Percentiles rank a stretch among this genome's conserved stretches.
Conservation (phyloP, 2,888 invertebrate genomes). For the Sabellastarte sp. region DNA sequence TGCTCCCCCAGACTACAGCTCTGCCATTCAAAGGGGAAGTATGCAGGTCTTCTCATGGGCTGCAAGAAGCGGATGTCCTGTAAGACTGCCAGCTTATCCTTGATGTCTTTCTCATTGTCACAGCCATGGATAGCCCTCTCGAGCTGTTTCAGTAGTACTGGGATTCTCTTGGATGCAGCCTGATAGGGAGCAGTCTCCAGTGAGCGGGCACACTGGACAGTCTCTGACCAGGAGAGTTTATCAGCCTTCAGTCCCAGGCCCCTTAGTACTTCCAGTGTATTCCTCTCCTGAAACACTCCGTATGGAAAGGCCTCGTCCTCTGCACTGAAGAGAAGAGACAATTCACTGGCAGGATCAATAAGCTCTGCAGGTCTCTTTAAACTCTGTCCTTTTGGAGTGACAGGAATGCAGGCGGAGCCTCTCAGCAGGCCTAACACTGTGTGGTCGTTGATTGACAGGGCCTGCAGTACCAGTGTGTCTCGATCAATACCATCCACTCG, state of each 20-base stretch:
- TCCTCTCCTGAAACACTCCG: slow-evolving; percentile 9
- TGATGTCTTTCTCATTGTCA: slow-evolving; percentile 2
- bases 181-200: slow-evolving; percentile 5
- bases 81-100: slow-evolving; percentile 7
- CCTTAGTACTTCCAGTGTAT: slow-evolving; percentile 15
- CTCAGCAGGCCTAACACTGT: slow-evolving; percentile 31
- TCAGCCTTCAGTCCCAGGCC: slow-evolving; percentile 25
- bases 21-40: slow-evolving; percentile 26
- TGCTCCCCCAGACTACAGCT: slow-evolving; percentile 9
- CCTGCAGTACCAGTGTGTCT: slow-evolving; percentile 29
- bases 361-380: slow-evolving; percentile 33
- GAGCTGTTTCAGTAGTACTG: slow-evolving; percentile 10
- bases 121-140: slow-evolving; percentile 12
- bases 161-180: background rate
- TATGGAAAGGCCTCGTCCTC: slow-evolving; percentile 39
- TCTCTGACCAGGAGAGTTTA: slow-evolving; percentile 27
- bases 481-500: slow-evolving; percentile 15
- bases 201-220: slow-evolving; percentile 21
- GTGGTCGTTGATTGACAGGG: slow-evolving; percentile 27
- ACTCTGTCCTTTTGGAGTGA: slow-evolving; percentile 28
- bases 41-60: slow-evolving; percentile 20
- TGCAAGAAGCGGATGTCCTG: slow-evolving; percentile 21
- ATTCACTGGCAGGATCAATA: slow-evolving; percentile 31
- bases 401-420: slow-evolving; percentile 32
- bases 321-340: slow-evolving; percentile 31